A percentile compares a stretch with the other conserved stretches of the same genome.
Conservation (phyloP, 1,140 invertebrate genomes). For the Apocrypta bakeri region DNA sequence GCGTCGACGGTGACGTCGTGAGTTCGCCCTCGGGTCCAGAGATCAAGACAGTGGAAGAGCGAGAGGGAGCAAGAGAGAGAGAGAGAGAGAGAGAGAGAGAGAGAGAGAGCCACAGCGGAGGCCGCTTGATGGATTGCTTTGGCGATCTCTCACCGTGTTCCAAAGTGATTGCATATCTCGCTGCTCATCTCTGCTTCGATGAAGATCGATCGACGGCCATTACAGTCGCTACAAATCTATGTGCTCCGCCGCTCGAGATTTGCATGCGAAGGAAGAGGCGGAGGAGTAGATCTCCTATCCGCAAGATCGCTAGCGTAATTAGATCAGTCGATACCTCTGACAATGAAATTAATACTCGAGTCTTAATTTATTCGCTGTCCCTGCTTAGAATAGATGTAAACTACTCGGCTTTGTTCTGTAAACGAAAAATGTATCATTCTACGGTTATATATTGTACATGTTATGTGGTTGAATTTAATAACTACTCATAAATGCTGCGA, state of each 20-base stretch:
- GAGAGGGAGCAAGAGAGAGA: conserved; percentile 46
- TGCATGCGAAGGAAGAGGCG: conserved; percentile 50
- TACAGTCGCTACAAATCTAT: conserved; percentile 61
- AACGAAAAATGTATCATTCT: neutral
- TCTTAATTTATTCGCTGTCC: neutral
- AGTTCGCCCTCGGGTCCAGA: conserved; percentile 36
- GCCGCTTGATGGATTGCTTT: conserved; percentile 65
- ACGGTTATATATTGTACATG: too few relatives aligned
- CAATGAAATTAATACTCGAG: conserved; percentile 49
- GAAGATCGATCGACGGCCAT: conserved; percentile 66
- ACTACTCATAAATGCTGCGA: neutral
- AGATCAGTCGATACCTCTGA: conserved; percentile 52
- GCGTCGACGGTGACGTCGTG: conserved; percentile 26
- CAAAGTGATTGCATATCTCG: conserved; percentile 68
- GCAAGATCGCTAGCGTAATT: conserved; percentile 53
- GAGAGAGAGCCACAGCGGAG: conserved; percentile 40
- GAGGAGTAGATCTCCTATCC: conserved; percentile 49
- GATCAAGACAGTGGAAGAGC: conserved; percentile 46
- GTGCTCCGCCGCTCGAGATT: conserved; percentile 51
- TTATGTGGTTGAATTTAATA: neutral
- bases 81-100: conserved; percentile 46
- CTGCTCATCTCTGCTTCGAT: conserved; percentile 66
- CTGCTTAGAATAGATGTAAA: neutral
- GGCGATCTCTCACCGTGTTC: conserved; percentile 61
- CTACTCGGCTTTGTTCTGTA: neutral